Percentiles rank a stretch among this genome's conserved stretches.
These are phyloP conservation scores for Onychomys leucogaster DNA, from an alignment of 2,797 vertebrate species.

Conservation along the genomic window DNA sequence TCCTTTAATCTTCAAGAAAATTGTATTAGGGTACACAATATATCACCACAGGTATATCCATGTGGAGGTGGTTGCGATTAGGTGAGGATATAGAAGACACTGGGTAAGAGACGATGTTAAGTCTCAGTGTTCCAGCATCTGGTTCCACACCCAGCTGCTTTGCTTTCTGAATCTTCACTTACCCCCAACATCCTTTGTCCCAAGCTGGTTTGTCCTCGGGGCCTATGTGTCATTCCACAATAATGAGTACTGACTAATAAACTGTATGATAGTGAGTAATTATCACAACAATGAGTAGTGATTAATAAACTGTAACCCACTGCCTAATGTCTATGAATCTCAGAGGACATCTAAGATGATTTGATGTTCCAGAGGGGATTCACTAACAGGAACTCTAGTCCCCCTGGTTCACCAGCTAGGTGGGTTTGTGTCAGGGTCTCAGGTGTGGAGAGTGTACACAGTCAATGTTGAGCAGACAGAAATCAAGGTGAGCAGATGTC, in stretches of 20 bases:
- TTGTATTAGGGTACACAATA: too few species aligned
- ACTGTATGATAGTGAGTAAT: not conserved
- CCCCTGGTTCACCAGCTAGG: not conserved
- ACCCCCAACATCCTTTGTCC: not conserved
- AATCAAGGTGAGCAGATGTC: not conserved
- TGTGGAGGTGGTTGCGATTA: not conserved
- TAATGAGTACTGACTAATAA: not conserved
- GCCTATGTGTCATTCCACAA: not conserved
- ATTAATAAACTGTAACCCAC: not conserved
- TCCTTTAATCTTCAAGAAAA: too few species aligned
- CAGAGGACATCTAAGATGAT: not conserved
- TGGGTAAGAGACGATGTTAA: not conserved
- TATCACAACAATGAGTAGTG: not conserved
- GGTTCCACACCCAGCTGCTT: not conserved
- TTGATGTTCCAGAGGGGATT: not conserved
- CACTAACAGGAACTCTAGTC: not conserved
- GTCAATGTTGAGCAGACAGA: not conserved
- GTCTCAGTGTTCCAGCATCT: not conserved
- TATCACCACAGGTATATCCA: not conserved
- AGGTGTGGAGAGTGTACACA: not conserved
- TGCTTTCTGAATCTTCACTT: not conserved
- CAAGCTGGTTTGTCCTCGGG: not conserved
- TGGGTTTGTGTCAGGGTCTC: not conserved
- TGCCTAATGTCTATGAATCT: not conserved
- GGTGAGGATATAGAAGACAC: not conserved